Base-by-base conservation (phyloP, 2,113 vertebrate genomes). In the Taurulus bubalis region DNA sequence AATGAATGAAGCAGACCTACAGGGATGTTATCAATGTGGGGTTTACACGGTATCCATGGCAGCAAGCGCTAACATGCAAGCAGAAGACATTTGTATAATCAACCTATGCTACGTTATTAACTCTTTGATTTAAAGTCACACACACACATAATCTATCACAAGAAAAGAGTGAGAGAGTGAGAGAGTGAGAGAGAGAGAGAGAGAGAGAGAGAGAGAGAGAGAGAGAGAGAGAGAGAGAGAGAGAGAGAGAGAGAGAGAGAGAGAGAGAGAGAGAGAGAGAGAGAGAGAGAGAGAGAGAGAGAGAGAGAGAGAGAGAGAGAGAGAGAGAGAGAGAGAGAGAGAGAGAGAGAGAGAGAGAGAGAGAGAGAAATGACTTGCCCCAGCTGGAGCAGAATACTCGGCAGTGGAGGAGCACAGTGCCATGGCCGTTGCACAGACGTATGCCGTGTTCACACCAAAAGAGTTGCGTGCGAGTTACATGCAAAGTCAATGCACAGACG, bases 91-190 rank as follows among this genome's bases (percentile, higher is more conserved):
- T 69, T 2, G 8, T 32, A 49, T 12, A 6, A 70, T 53, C 18
- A n/a, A 55, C 11, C 5, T 34, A 1, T 26, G 22, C 30, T 38
- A 55, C 30, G 49, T 68, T 53, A 24, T 15, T 40, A 7, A 16
- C 16, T 55, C 22, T 38, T 40, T 66, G 12, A 47, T 59, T 26
- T 68, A 28, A 80, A 81, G 24, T 67, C 51, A 71, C n/a, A 56
- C 60, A 47, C 49, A 66, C 65, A 69, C 51, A 78, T 55, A 69
- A 34, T 81, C 55, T 67, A 75, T 75, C 55, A 71, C n/a, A 56
- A 4, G 26, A 59, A 18, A 26, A 55, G 62, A 4, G 5, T 22
- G 15, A 45, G 30, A 47, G 12, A 32, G 20, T 20, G 8, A 40
- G 15, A 73, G 42, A 45, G 14, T 5, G 42, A 45, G 14, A 15